Conservation (phyloP, 2,113 vertebrate species). For the Burhinus bistriatus region DNA sequence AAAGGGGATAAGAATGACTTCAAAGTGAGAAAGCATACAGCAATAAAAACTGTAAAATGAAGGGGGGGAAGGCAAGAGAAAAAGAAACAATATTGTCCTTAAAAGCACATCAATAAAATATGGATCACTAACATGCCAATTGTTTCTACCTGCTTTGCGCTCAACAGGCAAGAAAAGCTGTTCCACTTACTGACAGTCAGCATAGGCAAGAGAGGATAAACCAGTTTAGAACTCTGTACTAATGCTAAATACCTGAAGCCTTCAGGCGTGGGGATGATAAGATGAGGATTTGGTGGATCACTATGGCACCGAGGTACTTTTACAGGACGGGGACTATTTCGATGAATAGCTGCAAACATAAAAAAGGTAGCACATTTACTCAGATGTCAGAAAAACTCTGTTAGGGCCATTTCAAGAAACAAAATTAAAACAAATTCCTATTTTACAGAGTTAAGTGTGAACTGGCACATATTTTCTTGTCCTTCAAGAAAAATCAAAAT, state of each 20-base stretch:
- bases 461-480: background rate
- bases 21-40: background rate
- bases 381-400: background rate
- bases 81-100: background rate
- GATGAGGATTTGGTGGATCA: slow-evolving; percentile 95
- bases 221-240: background rate
- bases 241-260: slow-evolving; percentile 87
- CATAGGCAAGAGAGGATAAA: background rate
- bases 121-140: background rate
- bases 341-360: slow-evolving; percentile 79
- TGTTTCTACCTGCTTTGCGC: background rate
- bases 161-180: background rate
- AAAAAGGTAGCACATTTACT: background rate
- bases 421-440: background rate
- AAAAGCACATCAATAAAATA: background rate
- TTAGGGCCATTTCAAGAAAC: background rate
- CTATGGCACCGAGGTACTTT: slow-evolving; percentile 97
- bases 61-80: fast-evolving
- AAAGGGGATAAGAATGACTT: background rate
- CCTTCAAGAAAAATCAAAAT: background rate
- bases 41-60: background rate
- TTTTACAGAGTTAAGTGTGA: background rate
- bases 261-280: slow-evolving; percentile 91
- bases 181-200: background rate
- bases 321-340: slow-evolving; percentile 93